Evolutionary conservation across 1,140 invertebrate species (phyloP).

Genomic region (Ips typographus): DNA sequence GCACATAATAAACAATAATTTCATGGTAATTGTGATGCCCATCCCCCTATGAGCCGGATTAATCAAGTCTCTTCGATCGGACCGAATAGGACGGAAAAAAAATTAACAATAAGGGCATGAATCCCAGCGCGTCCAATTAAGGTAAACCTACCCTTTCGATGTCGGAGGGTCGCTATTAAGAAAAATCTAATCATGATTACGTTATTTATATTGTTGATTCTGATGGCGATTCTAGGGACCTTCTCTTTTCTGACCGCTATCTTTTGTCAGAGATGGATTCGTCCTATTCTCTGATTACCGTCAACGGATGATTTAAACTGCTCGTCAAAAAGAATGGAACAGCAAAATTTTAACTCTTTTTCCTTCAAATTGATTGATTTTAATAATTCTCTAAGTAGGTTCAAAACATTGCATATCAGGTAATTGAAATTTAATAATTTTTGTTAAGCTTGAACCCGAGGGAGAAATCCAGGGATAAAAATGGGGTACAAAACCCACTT

Average conservation of each 20-base stretch:
- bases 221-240: background rate
- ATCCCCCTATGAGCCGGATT: constrained; percentile 10
- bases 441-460: no score
- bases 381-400: no score
- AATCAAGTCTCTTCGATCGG: constrained; percentile 1
- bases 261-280: background rate
- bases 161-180: constrained; percentile 26
- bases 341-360: no score
- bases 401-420: no score
- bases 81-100: constrained; percentile 13
- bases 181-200: constrained; percentile 31
- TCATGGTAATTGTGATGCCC: constrained; percentile 7
- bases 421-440: no score
- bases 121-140: constrained; percentile 28
- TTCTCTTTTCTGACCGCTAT: background rate
- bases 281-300: no score
- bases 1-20: constrained; percentile 6
- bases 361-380: no score
- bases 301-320: no score
- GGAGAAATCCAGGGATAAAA: no score
- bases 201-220: constrained; percentile 22
- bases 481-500: no score
- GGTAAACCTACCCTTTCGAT: constrained; percentile 28
- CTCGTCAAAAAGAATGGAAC: no score
- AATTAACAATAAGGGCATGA: constrained; percentile 30